Conservation (phyloP, 2,113 vertebrate species). For the Rhynchomys soricoides region DNA sequence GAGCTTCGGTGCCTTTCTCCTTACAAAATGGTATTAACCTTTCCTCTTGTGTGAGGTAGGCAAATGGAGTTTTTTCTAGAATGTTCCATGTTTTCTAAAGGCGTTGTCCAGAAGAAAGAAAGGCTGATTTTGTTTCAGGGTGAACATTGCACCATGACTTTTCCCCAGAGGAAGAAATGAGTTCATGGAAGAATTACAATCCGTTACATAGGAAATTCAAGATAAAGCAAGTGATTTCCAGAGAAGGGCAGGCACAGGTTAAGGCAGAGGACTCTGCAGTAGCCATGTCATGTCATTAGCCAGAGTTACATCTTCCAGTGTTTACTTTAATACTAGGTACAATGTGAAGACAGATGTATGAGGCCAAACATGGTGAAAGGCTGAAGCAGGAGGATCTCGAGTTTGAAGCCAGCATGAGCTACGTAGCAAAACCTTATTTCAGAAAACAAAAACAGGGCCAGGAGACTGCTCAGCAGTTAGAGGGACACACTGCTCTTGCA, state of each 20-base stretch:
- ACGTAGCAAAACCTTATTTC: not conserved
- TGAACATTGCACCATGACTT: not conserved
- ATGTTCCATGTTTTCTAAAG: constrained; percentile 11
- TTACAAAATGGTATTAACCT: not conserved
- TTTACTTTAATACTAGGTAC: constrained; percentile 6
- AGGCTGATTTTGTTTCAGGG: not conserved
- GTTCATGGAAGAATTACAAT: constrained; percentile 14
- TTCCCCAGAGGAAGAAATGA: constrained; percentile 16
- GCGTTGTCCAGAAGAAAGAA: not conserved
- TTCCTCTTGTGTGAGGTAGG: not conserved
- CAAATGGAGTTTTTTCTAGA: constrained; percentile 30
- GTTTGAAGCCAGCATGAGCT: not conserved
- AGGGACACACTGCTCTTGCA: not conserved
- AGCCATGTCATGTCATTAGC: not conserved
- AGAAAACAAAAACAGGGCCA: not conserved
- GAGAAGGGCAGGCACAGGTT: not conserved
- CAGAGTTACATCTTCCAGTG: not conserved
- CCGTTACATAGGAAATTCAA: not conserved
- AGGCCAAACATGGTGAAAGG: too few relatives aligned
- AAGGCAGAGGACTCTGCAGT: constrained; percentile 28
- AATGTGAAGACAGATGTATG: not conserved
- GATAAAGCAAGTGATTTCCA: not conserved
- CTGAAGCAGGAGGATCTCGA: not conserved
- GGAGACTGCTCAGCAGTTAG: not conserved
- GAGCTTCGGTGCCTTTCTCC: not conserved